These are phyloP conservation scores for Rhyacichthys aspro DNA, from an alignment of 2,797 vertebrate species.

Conservation along the genomic window DNA sequence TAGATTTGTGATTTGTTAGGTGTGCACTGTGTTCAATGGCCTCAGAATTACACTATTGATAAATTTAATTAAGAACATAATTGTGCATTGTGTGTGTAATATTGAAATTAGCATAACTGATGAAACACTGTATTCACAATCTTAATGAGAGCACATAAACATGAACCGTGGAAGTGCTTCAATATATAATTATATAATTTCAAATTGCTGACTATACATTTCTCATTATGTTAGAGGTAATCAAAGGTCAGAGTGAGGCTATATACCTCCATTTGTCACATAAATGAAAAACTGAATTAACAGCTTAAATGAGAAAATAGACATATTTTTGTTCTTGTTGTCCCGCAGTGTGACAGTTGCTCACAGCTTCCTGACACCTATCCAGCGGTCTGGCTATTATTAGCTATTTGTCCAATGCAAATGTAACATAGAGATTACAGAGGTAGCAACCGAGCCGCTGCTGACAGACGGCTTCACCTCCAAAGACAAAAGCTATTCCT, in stretches of 20 bases:
- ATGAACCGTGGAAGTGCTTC: slow-evolving; percentile 28
- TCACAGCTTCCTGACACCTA: slow-evolving; percentile 44
- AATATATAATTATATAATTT: slow-evolving; percentile 62
- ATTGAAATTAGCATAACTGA: slow-evolving; percentile 36
- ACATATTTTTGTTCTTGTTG: slow-evolving; percentile 44
- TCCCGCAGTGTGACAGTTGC: slow-evolving; percentile 53
- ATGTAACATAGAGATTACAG: slow-evolving; percentile 68
- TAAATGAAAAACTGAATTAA: slow-evolving; percentile 33
- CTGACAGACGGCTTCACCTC: slow-evolving; percentile 66
- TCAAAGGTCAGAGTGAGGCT: slow-evolving; percentile 53
- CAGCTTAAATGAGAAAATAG: slow-evolving; percentile 40
- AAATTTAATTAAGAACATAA: slow-evolving; percentile 34
- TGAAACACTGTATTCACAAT: slow-evolving; percentile 37
- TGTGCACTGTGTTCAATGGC: slow-evolving; percentile 17
- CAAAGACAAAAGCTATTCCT: slow-evolving; percentile 42
- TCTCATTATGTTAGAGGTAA: slow-evolving; percentile 47
- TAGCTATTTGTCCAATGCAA: slow-evolving; percentile 67
- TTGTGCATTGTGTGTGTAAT: slow-evolving; percentile 25
- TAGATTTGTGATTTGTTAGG: slow-evolving; percentile 40
- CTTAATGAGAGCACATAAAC: slow-evolving; percentile 35
- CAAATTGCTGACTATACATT: slow-evolving; percentile 58
- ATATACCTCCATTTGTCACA: slow-evolving; percentile 30
- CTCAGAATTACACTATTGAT: slow-evolving; percentile 12
- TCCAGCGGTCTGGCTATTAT: slow-evolving; percentile 62
- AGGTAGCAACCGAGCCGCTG: slow-evolving; percentile 59